A percentile compares a stretch with the other conserved stretches of the same genome.
Conservation (phyloP, 2,888 invertebrate species). For the Chelonus formosanus region DNA sequence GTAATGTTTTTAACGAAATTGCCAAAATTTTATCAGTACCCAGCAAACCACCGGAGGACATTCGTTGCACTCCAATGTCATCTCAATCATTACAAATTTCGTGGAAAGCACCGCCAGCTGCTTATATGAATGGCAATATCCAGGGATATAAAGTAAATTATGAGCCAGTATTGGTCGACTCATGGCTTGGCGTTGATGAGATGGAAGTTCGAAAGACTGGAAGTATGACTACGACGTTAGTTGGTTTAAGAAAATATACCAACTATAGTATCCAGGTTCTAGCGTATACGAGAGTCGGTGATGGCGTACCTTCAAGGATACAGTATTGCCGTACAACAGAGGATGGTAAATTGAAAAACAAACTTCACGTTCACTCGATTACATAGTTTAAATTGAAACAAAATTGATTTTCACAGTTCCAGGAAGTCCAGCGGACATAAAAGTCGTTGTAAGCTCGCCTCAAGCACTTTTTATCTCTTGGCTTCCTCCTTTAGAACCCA, state of each 20-base stretch:
- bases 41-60: slow-evolving; percentile 79
- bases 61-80: slow-evolving; percentile 77
- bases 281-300: slow-evolving; percentile 81
- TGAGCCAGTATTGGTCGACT: slow-evolving; percentile 72
- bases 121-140: slow-evolving; percentile 78
- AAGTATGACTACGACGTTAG: slow-evolving; percentile 75
- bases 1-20: not conserved
- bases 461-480: slow-evolving; percentile 81
- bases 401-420: slow-evolving; percentile 70
- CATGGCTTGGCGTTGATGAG: slow-evolving; percentile 63
- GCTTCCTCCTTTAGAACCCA: slow-evolving; percentile 78
- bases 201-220: slow-evolving; percentile 72
- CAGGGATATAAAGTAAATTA: slow-evolving; percentile 79
- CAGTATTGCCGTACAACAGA: slow-evolving; percentile 80
- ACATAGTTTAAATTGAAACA: slow-evolving; percentile 21
- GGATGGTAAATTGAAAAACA: slow-evolving; percentile 69
- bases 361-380: slow-evolving; percentile 13
- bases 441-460: slow-evolving; percentile 78
- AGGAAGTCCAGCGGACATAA: slow-evolving; percentile 80
- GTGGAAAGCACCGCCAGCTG: slow-evolving; percentile 81
- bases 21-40: slow-evolving; percentile 69
- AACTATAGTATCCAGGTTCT: slow-evolving; percentile 85
- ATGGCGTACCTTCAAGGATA: slow-evolving; percentile 75
- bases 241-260: slow-evolving; percentile 77
- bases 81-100: slow-evolving; percentile 81